Evolutionary conservation across 2,113 vertebrate genomes (phyloP).

Genomic region (Ailuropoda melanoleuca): DNA sequence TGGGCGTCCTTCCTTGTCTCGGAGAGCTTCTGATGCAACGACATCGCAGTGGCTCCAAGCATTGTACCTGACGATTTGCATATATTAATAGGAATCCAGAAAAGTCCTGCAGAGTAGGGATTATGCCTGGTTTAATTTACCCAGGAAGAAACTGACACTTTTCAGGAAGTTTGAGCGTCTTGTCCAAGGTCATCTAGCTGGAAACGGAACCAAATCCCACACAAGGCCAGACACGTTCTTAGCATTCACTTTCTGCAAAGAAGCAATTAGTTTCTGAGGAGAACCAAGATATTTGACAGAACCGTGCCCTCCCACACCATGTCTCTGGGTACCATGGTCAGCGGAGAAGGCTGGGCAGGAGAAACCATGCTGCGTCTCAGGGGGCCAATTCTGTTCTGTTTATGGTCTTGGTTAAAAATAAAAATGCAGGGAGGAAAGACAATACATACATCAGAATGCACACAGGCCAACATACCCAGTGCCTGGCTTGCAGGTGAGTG

Average conservation of each 20-base stretch:
- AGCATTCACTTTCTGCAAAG: not conserved
- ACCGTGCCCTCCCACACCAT: rapidly evolving
- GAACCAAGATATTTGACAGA: not conserved
- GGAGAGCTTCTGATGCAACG: not conserved
- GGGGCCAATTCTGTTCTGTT: not conserved
- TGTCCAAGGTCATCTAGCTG: not conserved
- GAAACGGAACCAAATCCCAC: too few species aligned
- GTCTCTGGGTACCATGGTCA: not conserved
- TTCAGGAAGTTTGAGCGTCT: not conserved
- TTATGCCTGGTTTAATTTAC: not conserved
- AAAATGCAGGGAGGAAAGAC: not conserved
- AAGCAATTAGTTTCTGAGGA: not conserved
- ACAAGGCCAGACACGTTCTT: not conserved
- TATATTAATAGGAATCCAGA: not conserved
- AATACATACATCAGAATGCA: not conserved
- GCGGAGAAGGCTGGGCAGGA: not conserved
- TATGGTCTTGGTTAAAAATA: not conserved
- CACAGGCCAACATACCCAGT: rapidly evolving
- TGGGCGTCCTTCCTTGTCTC: not conserved
- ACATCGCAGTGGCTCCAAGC: not conserved
- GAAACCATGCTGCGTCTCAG: not conserved
- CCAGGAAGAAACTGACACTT: not conserved
- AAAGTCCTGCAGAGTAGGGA: not conserved
- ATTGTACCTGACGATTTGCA: not conserved
- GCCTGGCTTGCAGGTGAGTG: not conserved